Conservation (phyloP, 1,140 invertebrate genomes). For the Achatina immaculata region DNA sequence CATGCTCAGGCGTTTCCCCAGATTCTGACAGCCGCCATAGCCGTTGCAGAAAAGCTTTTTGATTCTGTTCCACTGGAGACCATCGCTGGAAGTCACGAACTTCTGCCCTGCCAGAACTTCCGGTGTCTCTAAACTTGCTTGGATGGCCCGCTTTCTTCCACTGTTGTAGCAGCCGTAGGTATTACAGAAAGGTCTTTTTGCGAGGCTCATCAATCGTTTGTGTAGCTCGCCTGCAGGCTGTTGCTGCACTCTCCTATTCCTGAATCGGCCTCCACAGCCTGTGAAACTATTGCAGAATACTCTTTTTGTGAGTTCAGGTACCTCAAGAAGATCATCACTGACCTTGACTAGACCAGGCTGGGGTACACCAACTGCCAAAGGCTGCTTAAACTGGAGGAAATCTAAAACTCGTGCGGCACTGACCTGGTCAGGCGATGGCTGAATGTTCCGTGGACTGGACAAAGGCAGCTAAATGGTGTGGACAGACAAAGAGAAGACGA, state of each 20-base stretch:
- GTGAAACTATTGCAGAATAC: conserved; percentile 50
- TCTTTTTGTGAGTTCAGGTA: conserved; percentile 12
- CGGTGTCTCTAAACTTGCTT: neutral
- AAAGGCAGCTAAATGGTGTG: neutral
- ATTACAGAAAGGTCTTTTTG: conserved; percentile 50
- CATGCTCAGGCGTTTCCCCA: neutral
- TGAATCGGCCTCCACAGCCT: conserved; percentile 44
- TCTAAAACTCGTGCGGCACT: neutral
- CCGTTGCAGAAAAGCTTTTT: conserved; percentile 49
- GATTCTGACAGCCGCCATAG: conserved; percentile 44
- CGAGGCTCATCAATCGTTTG: neutral
- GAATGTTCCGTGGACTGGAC: neutral
- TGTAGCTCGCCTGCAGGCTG: neutral
- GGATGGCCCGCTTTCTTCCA: conserved; percentile 8
- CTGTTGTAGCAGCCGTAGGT: conserved; percentile 43
- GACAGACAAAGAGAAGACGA: no score
- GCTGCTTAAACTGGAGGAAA: neutral
- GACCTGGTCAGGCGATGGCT: neutral
- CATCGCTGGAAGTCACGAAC: neutral
- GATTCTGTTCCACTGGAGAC: neutral
- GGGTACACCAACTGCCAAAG: neutral
- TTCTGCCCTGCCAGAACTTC: neutral
- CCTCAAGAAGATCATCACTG: neutral
- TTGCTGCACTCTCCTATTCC: conserved; percentile 22
- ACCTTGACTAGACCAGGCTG: neutral